phyloP scores from a whole-genome alignment of 2,888 invertebrate species.

The Thysanoteuthis rhombus region DNA sequence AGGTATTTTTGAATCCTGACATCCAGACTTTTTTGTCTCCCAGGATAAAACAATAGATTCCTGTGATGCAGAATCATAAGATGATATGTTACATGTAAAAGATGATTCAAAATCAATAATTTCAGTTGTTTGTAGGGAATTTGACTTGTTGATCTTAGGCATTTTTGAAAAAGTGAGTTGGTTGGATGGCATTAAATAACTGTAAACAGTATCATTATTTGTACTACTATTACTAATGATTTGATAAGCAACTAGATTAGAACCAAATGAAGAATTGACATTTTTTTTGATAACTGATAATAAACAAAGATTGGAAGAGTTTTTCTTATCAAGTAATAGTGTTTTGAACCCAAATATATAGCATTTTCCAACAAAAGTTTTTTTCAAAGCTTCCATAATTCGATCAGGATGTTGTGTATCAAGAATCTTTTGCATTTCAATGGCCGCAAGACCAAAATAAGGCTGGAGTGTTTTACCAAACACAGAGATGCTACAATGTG shows the following conservation, averaged over 20 bases:
- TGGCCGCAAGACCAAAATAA: constrained; percentile 19
- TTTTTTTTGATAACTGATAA: constrained; percentile 2
- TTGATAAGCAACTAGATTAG: not conserved
- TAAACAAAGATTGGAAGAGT: not conserved
- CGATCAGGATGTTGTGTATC: not conserved
- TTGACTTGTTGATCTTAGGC: not conserved
- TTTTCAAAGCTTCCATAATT: not conserved
- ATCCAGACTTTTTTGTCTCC: not conserved
- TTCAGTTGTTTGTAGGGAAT: not conserved
- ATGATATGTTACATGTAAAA: not conserved
- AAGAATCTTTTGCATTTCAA: not conserved
- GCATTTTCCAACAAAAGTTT: not conserved
- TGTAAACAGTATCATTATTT: not conserved
- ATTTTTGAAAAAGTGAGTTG: not conserved
- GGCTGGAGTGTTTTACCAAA: constrained; percentile 24
- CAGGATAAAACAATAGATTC: not conserved
- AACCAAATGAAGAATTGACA: not conserved
- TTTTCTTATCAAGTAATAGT: not conserved
- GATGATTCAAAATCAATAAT: not conserved
- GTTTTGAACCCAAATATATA: constrained; percentile 21
- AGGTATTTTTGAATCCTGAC: not conserved
- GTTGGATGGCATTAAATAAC: not conserved
- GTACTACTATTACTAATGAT: not conserved
- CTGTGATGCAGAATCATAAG: not conserved
- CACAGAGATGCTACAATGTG: not conserved